A percentile compares a stretch with the other conserved stretches of the same genome.
These are phyloP conservation scores for Petrocephalus microphthalmus DNA, from an alignment of 2,113 vertebrate genomes.

Conservation along the genomic window DNA sequence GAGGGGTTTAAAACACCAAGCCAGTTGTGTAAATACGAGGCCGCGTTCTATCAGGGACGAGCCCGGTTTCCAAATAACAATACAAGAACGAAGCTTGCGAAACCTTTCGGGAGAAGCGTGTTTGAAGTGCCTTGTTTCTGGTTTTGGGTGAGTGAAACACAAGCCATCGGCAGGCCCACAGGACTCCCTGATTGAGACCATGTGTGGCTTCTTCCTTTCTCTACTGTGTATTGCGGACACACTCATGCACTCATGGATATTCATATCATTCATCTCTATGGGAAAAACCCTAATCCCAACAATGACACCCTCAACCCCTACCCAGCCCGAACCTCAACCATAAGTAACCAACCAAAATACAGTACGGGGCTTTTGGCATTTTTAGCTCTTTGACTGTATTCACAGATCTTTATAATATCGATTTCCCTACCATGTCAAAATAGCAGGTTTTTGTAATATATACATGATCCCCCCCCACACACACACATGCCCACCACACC, in stretches of 20 bases:
- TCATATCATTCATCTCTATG: too few species aligned
- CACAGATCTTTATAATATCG: too few species aligned
- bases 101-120: slow-evolving; percentile 71
- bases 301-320: too few species aligned
- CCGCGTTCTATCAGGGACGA: slow-evolving; percentile 73
- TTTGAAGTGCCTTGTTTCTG: slow-evolving; percentile 80
- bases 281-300: too few species aligned
- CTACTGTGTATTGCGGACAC: slow-evolving; percentile 39
- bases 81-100: slow-evolving; percentile 71
- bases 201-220: slow-evolving; percentile 66
- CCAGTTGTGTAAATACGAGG: slow-evolving; percentile 85
- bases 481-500: background rate
- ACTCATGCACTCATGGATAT: background rate
- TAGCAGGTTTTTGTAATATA: too few species aligned
- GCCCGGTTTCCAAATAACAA: slow-evolving; percentile 79
- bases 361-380: too few species aligned
- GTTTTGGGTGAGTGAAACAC: slow-evolving; percentile 79
- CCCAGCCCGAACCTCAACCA: too few species aligned
- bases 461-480: too few species aligned
- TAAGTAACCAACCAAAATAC: too few species aligned
- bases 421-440: too few species aligned
- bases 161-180: slow-evolving; percentile 68
- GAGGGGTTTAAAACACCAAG: slow-evolving; percentile 70
- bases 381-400: too few species aligned
- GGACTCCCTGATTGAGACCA: slow-evolving; percentile 82